Evolutionary conservation across 1,140 invertebrate genomes (phyloP).

Genomic region (Trichonephila clavipes): DNA sequence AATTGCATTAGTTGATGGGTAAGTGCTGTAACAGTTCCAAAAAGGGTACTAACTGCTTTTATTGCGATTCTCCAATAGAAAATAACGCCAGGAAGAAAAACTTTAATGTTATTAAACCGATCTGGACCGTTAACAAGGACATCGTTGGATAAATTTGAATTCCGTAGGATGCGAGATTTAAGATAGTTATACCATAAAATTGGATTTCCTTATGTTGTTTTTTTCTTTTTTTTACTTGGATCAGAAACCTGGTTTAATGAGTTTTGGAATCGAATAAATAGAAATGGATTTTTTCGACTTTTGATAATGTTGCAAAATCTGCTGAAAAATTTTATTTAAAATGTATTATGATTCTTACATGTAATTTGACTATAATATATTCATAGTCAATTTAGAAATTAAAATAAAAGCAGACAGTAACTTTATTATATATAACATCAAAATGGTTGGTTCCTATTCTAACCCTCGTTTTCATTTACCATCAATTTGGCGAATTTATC

Average conservation of each 20-base stretch:
- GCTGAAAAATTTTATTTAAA: no score
- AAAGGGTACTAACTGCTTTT: not conserved
- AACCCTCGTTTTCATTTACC: no score
- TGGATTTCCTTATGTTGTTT: not conserved
- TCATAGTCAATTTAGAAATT: no score
- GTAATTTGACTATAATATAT: no score
- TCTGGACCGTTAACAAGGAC: not conserved
- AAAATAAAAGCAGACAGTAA: no score
- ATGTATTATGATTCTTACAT: no score
- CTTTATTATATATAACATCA: no score
- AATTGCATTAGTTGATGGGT: conserved; percentile 20
- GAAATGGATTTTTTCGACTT: not conserved
- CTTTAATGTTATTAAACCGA: conserved; percentile 10
- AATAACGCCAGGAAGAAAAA: not conserved
- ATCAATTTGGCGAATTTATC: no score
- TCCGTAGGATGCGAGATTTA: not conserved
- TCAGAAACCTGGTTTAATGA: not conserved
- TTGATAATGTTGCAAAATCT: not conserved
- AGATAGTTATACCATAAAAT: not conserved
- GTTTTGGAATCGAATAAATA: not conserved
- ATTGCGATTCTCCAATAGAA: not conserved
- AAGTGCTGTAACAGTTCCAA: not conserved
- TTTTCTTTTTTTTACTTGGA: not conserved
- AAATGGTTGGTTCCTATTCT: no score
- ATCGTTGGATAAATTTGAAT: not conserved